Base-by-base conservation (phyloP, 2,113 vertebrate genomes). In the Scartelaos histophorus region DNA sequence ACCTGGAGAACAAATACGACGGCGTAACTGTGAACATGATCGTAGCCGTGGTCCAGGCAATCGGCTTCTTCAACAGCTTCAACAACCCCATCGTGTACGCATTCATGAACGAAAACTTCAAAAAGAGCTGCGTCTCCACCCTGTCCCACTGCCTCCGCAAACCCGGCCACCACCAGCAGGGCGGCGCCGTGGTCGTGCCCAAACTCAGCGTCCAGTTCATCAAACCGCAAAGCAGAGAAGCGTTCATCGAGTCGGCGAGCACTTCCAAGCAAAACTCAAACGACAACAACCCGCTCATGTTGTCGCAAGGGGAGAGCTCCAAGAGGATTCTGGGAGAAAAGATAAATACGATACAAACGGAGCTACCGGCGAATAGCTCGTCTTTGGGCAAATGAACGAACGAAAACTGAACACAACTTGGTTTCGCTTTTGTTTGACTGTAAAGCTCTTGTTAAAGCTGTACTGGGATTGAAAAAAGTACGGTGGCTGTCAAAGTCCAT, bases 61-160 rank as follows among this genome's bases (percentile, higher is more conserved):
- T 95, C 0, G 94, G 94, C 5, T 95, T 95, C 85, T 95, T 91
- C 82, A 95, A 95, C 90, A 95, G 94, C 71, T 95, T 95, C 82
- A 95, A 95, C 87, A 95, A 95, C 62, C 94, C 94, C 5, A 92
- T 95, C 3, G 91, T 95, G 21, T 95, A 95, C 13, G 93, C 93
- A 22, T 94, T 95, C 88, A 94, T 95, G 94, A 95, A 95, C 34
- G 94, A 95, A 74, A 95, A 93, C 87, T 95, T 95, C 84, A 94
- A 95, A 86, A 94, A 95, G 86, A 94, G 90, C 81, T 95, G 94
- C 56, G 67, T 94, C 71, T 88, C 93, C 19, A 87, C 93, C 0
- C 86, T 95, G 16, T 94, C 92, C 12, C 66, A 75, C 19, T 92
- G 91, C 65, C 61, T 91, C 49, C 66, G 74, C 0, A 88, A 86